Evolutionary conservation across 2,797 vertebrate species (phyloP), one percentile per base, ranked within the genome.

Genomic region (Helarctos malayanus): DNA sequence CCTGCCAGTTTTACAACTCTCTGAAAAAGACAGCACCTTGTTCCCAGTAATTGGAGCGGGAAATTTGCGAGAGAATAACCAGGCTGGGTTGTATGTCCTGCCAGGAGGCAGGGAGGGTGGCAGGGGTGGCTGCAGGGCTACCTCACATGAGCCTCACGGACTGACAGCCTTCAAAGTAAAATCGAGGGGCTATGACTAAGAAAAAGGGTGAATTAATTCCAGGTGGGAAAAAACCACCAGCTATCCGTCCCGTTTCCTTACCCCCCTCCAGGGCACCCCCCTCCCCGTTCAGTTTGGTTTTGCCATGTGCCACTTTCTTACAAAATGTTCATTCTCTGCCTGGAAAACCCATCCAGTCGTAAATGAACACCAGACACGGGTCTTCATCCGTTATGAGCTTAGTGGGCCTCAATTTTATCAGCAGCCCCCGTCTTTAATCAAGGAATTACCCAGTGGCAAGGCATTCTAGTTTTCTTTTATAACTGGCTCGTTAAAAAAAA

Each of bases 251-350:
- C 1, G 69, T 38, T 65, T 94, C 85, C 82, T 96, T 94, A 86
- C 96, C 94, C 83, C 96, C 96, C 79, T 91, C 97, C 91, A 54
- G 4, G 97, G 89, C 23, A 90, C 95, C 10, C 4, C 80, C 29
- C 38, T 21, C 3, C 29, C 69, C 7, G 23, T 25, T 9, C 38
- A 21, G 56, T 61, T 63, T 49, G 19, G 21, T 56, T 41, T 82
- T 82, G 57, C 45, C 80, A 32, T 32, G 29, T 52, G 68, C 54
- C 5, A 13, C 29, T 56, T 57, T 10, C 94, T 93, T 23, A 27
- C 82, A 73, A 18, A 52, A 41, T 3, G 23, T 2, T 71, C 95
- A 8, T 45, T 94, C 47, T 73, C 61, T 79, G 68, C 47, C 84
- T 25, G 16, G 80, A 96, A 93, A 92, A 92, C 93, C 92, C 71